A percentile compares a stretch with the other conserved stretches of the same genome.
These are phyloP conservation scores for Rhombomys opimus DNA, from an alignment of 2,113 vertebrate genomes.

Conservation along the genomic window DNA sequence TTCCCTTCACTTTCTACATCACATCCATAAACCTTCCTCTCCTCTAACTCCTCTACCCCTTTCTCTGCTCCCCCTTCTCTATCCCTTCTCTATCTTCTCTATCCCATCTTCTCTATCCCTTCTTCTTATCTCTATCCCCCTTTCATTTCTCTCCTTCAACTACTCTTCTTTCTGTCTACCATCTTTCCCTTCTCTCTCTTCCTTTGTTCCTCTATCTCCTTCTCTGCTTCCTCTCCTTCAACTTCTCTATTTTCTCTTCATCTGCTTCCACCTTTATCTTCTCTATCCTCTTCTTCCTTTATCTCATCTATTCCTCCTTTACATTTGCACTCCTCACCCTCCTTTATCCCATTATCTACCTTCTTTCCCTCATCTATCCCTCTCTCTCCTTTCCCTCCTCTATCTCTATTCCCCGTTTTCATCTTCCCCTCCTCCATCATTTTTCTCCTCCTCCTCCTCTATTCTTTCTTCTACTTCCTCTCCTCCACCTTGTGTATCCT, in stretches of 20 bases:
- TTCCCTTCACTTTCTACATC: too few relatives aligned
- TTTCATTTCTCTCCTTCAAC: accelerated
- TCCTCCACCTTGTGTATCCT: accelerated
- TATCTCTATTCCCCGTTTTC: not conserved
- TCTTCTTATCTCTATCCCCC: too few relatives aligned
- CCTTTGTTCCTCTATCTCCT: accelerated
- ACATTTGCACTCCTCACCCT: accelerated
- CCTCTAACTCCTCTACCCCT: too few relatives aligned
- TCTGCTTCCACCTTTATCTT: not conserved
- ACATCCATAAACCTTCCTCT: too few relatives aligned
- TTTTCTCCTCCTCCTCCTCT: accelerated
- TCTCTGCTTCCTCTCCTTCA: accelerated
- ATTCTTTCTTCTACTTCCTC: too few relatives aligned
- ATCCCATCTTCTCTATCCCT: too few relatives aligned
- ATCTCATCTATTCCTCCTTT: accelerated
- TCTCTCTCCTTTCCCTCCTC: not conserved
- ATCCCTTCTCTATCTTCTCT: too few relatives aligned
- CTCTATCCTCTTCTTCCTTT: not conserved
- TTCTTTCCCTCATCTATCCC: not conserved
- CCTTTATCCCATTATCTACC: too few relatives aligned
- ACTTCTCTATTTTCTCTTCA: too few relatives aligned
- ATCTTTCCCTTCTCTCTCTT: accelerated
- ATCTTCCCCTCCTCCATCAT: not conserved
- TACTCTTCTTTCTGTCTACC: too few relatives aligned
- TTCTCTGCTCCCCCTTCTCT: too few relatives aligned